These are phyloP conservation scores for Nasonia giraulti DNA, from an alignment of 1,140 invertebrate genomes.

Conservation along the genomic window DNA sequence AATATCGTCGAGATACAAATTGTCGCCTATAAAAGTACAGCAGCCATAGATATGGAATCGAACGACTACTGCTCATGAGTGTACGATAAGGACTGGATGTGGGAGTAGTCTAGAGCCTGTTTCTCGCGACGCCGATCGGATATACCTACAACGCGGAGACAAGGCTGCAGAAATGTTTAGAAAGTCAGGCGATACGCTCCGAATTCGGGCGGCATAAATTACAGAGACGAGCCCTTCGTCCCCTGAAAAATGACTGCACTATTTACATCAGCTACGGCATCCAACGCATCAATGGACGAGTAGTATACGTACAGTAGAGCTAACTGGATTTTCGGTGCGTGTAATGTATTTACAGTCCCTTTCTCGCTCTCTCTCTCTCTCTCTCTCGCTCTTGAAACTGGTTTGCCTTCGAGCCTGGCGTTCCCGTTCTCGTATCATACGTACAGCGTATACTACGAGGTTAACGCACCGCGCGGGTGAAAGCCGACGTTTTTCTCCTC, in stretches of 20 bases:
- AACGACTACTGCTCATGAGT: not conserved
- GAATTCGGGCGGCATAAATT: not conserved
- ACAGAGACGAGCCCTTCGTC: not conserved
- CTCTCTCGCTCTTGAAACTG: conserved; percentile 32
- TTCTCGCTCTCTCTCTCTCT: not conserved
- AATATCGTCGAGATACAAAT: not conserved
- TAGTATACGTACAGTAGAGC: not conserved
- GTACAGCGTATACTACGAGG: not conserved
- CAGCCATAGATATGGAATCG: not conserved
- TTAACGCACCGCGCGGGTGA: conserved; percentile 40
- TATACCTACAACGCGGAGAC: not conserved
- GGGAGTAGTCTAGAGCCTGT: no score
- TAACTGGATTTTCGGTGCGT: conserved; percentile 44
- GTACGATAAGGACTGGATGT: not conserved
- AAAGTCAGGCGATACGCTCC: not conserved
- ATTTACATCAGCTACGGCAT: not conserved
- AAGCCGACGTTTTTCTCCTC: not conserved
- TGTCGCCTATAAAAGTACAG: not conserved
- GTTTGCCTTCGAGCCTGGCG: conserved; percentile 43
- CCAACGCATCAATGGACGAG: not conserved
- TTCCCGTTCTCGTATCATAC: conserved; percentile 31
- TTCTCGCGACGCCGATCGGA: not conserved
- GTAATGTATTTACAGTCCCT: not conserved
- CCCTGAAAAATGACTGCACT: not conserved
- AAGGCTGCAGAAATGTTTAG: not conserved